Evolutionary conservation across 2,888 invertebrate genomes (phyloP).

Genomic region (Caenorhabditis wallacei): DNA sequence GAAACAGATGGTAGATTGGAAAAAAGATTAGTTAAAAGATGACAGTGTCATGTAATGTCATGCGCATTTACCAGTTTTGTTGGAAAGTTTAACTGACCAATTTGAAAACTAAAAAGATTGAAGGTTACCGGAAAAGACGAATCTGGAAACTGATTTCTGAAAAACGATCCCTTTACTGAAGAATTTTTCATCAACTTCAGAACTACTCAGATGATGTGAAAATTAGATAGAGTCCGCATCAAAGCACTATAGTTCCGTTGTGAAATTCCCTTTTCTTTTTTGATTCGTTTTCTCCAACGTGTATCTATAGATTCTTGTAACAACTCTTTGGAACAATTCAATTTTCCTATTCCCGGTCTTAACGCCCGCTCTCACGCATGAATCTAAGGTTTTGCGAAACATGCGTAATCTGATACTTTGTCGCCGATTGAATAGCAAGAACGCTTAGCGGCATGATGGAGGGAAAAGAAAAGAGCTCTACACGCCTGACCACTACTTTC

Average conservation of each 20-base stretch:
- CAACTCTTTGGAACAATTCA: conserved; percentile 45
- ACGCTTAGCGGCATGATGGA: conserved; percentile 63
- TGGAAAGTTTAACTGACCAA: conserved; percentile 8
- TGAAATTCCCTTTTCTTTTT: conserved; percentile 21
- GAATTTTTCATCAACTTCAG: not conserved
- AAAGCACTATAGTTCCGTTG: conserved; percentile 48
- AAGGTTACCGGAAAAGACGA: not conserved
- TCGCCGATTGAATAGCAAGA: conserved; percentile 56
- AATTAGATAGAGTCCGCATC: conserved; percentile 18
- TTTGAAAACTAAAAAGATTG: conserved; percentile 3
- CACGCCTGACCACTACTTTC: conserved; percentile 52
- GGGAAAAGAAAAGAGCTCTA: conserved; percentile 50
- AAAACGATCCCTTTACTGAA: not conserved
- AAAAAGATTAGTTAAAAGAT: conserved; percentile 11
- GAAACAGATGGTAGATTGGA: conserved; percentile 42
- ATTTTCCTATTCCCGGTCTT: conserved; percentile 34
- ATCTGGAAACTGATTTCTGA: not conserved
- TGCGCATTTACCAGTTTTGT: conserved; percentile 29
- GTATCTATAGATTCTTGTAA: conserved; percentile 2
- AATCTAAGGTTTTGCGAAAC: conserved; percentile 54
- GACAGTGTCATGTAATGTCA: not conserved
- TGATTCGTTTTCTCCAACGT: conserved; percentile 2
- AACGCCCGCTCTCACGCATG: conserved; percentile 58
- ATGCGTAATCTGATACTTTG: conserved; percentile 63
- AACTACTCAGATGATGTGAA: conserved; percentile 1